Evolutionary conservation across 37 sponge, comb jelly and placozoan genomes (phyloP), one percentile per base, ranked within the genome.

Genomic region (Haliclona indistincta): DNA sequence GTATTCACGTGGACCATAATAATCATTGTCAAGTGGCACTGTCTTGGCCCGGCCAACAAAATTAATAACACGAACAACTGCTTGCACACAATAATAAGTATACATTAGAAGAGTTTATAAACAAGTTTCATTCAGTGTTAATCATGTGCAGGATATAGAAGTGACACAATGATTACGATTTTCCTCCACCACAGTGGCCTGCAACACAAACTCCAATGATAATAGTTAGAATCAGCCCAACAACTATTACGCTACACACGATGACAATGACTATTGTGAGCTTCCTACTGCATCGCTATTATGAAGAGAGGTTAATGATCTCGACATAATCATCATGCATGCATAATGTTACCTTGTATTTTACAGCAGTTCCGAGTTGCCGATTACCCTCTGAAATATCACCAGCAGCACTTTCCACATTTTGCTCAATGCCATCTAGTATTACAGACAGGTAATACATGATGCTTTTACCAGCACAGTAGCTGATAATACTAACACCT

Each of bases 261-360:
- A 47, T 10, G 10, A 15, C 15, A 15, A 47, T 47, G 10, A 47
- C 15, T 17, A 47, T 15, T 47, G 51, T 47, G 10, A 47, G 51
- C 10, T 15, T 10, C 15, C 51, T 10, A 47, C 15, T 47, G 51
- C 51, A 47, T 17, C 51, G 51, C 51, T 47, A 47, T n/a, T n/a
- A 47, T 10, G 51, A 47, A 47, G 51, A 47, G 15, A 47, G 10
- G 15, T 47, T 47, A 47, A 15, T 47, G 10, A 15, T 10, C 15
- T 17, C 10, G 10, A 47, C 10, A 47, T 47, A 47, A 17, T n/a
- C n/a, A n/a, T n/a, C n/a, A n/a, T n/a, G n/a, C n/a, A n/a, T n/a
- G n/a, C n/a, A n/a, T n/a, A n/a, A 15, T 10, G 13, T 65, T 36
- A 65, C 67, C 67, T 65, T 65, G 41, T 65, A 65, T 65, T 6